Evolutionary conservation across 2,888 invertebrate genomes (phyloP).

Genomic region (Hydropsyche betteni): DNA sequence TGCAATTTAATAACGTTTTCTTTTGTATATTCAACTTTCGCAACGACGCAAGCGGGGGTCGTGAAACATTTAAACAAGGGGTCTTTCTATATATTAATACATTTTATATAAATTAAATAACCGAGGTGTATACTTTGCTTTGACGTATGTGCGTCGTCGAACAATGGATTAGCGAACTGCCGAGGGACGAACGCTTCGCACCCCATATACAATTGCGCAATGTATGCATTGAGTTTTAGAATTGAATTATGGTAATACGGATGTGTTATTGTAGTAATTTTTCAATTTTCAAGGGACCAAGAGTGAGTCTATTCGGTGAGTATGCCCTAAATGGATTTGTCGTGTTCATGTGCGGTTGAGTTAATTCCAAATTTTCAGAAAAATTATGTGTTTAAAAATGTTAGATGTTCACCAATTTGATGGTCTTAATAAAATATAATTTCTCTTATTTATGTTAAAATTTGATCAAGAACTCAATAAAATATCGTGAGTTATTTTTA

Average conservation of each 20-base stretch:
- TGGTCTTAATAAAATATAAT: too few relatives aligned
- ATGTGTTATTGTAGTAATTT: slow-evolving; percentile 41
- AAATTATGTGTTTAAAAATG: too few relatives aligned
- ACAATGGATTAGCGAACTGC: slow-evolving; percentile 35
- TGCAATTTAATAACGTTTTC: slow-evolving; percentile 40
- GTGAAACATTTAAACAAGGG: slow-evolving; percentile 33
- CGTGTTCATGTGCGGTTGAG: slow-evolving; percentile 10
- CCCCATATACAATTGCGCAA: slow-evolving; percentile 36
- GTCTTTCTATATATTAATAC: too few relatives aligned
- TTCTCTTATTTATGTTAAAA: too few relatives aligned
- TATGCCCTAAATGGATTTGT: neutral
- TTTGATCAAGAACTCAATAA: too few relatives aligned
- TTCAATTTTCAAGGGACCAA: slow-evolving; percentile 30
- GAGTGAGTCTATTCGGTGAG: slow-evolving; percentile 10
- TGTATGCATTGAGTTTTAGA: slow-evolving; percentile 48
- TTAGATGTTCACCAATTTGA: too few relatives aligned
- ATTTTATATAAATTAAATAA: slow-evolving; percentile 43
- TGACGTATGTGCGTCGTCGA: slow-evolving; percentile 34
- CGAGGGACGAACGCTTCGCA: slow-evolving; percentile 23
- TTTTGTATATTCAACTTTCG: slow-evolving; percentile 33
- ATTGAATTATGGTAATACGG: slow-evolving; percentile 47
- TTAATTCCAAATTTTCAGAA: neutral
- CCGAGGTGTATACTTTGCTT: slow-evolving; percentile 41
- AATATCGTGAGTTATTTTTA: too few relatives aligned
- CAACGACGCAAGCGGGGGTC: slow-evolving; percentile 25